Percentiles rank a stretch among this genome's conserved stretches.
Conservation (phyloP, 2,797 vertebrate species). For the Novumbra hubbsi region DNA sequence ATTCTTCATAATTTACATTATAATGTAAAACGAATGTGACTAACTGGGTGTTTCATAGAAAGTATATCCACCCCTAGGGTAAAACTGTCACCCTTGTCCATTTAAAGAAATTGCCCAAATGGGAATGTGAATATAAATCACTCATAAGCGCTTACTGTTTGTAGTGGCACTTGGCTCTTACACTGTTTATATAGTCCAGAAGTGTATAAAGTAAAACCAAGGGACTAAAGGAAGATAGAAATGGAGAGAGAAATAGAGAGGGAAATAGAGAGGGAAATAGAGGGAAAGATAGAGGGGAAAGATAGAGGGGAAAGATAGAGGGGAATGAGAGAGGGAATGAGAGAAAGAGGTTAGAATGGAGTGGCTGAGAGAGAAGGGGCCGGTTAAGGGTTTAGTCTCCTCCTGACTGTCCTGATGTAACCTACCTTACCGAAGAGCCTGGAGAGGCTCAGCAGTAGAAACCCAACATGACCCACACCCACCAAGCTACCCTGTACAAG, state of each 20-base stretch:
- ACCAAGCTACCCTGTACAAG: constrained; percentile 21
- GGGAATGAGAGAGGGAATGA: constrained; percentile 10
- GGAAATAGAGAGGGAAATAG: constrained; percentile 10
- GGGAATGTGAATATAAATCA: constrained; percentile 14
- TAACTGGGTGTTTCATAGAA: neutral
- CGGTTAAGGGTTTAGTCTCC: constrained; percentile 41
- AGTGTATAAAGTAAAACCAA: neutral
- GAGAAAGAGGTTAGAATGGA: constrained; percentile 2
- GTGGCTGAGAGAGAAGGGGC: constrained; percentile 42
- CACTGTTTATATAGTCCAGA: neutral
- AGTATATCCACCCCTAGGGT: no score
- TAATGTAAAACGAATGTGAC: no score
- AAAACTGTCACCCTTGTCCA: no score
- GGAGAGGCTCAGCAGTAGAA: constrained; percentile 26
- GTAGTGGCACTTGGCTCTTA: no score
- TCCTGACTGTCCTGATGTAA: constrained; percentile 52
- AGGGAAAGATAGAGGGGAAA: constrained; percentile 9
- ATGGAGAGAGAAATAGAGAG: constrained; percentile 1
- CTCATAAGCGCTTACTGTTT: neutral
- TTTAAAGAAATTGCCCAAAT: neutral
- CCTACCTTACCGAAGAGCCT: constrained; percentile 32
- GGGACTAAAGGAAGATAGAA: constrained; percentile 13
- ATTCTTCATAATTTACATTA: constrained; percentile 10
- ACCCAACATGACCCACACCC: constrained; percentile 26
- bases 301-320: neutral